Evolutionary conservation across 2,797 vertebrate species (phyloP), one percentile per base, ranked within the genome.

Genomic region (Premnoplex brunnescens): DNA sequence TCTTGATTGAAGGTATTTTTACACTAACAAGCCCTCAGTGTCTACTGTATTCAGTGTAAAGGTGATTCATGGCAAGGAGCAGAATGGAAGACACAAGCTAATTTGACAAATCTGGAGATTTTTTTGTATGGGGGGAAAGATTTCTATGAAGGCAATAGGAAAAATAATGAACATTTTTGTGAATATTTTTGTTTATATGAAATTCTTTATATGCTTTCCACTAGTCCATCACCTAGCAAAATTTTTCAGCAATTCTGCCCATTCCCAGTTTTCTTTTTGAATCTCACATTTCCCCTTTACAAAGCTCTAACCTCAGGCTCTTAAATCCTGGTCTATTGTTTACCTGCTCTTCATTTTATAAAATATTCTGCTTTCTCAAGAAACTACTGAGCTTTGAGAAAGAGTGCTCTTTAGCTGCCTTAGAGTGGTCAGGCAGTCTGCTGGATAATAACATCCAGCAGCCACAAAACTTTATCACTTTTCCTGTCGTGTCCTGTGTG

Each of bases 41-140:
- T 84, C 82, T 91, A 30, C 84, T 5, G 2, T 48, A 41, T 51
- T 89, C 60, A 46, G 4, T 5, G 2, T 71, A 77, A 92, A 85
- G 58, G 58, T 68, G 60, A 66, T 68, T 55, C 12, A 3, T 18
- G 23, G 34, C 49, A 88, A 77, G 36, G 54, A 85, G 14, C 10
- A 67, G 68, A 80, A 68, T 66, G 64, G 41, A 85, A 96, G 68
- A 85, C 85, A 64, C 55, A 17, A 22, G 6, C n/a, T 92, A 88
- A 93, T 92, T 71, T 91, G 56, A 81, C 74, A 92, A 96, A 68
- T 56, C 43, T 89, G 82, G 51, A 58, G 39, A 32, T 78, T 91
- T 96, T 83, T 68, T 34, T 77, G 62, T 54, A 2, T 7, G 20
- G 22, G 24, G 3, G 37, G 75, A 84, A 77, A 12, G 3, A 13